Base-by-base conservation (phyloP, 2,888 invertebrate species). In the Horisme vitalbata region DNA sequence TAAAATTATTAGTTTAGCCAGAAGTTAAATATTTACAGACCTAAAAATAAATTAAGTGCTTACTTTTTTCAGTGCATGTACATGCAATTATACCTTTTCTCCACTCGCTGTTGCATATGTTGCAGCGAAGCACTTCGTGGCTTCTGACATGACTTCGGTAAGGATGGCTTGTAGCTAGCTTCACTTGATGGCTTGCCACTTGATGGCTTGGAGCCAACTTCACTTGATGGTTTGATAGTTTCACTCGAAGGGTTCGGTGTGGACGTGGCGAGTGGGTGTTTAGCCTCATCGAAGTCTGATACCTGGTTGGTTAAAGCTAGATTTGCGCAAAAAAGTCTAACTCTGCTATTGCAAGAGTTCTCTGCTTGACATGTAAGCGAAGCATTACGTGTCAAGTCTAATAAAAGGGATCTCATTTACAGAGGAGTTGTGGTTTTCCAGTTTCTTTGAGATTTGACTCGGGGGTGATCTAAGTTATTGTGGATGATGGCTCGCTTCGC, bases 231-330 rank as follows among this genome's bases (percentile, higher is more conserved):
- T 20, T 34, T 34, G 23, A 4, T 8, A 9, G 13, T 27, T 13
- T 41, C 41, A 27, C 8, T 35, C 0, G 18, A 18, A 4, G 59
- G 55, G 35, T 79, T 83, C 0, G 86, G 84, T 0, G 84, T 83
- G 0, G 84, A 83, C 0, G 86, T 80, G 0, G 82, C 79, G 0
- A 56, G 36, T 21, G 75, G 64, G 47, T 83, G 80, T 35, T 85
- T 87, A 0, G 79, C 76, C 0, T 87, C 84, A 53, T 87, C 86
- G 53, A 87, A 85, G 39, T 87, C 85, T 15, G 88, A 87, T 0
- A 87, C 79, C 88, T 88, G 62, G 1, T 15, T 34, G 7, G 20
- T 12, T 5, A 38, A n/a, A n/a, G n/a, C n/a, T n/a, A n/a, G n/a
- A n/a, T n/a, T n/a, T n/a, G n/a, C n/a, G n/a, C n/a, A n/a, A n/a